Base-by-base conservation (phyloP, 2,113 vertebrate species). In the Petromus typicus region DNA sequence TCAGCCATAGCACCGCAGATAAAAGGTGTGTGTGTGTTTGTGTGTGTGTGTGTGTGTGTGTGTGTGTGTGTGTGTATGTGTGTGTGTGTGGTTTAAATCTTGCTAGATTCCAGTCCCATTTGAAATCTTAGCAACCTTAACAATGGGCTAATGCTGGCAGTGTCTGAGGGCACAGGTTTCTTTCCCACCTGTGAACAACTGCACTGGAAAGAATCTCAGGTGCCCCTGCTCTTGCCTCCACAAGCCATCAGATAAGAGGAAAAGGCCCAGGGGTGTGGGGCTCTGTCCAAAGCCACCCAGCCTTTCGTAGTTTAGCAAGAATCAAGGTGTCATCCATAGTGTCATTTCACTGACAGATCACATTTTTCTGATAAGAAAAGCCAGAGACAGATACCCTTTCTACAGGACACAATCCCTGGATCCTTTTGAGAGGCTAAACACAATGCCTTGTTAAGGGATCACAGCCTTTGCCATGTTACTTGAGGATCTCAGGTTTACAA, bases 1-100 rank as follows among this genome's bases (percentile, higher is more conserved):
- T 98, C 89, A 67, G 96, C 89, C 94, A 89, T 86, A 92, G 79
- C 91, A 63, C 7, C 1, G 0, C 64, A 11, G 96, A 98, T 97
- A 97, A 97, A 97, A 66, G 1, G 92, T 67, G 0, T 0, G 2
- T 75, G 94, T 54, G 48, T 11, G 11, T 45, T 40, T 73, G 1
- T 73, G 93, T 71, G 57, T 10, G 10, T 67, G 64, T 67, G 64
- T n/a, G 64, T 12, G 10, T 34, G 30, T n/a, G 30, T 32, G 9
- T 59, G 78, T 59, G 94, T 64, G 0, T 0, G 1, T 69, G 90
- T 66, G 54, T 11, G 7, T 69, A 88, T 59, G 48, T 9, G 7
- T 10, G 10, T 30, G 22, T n/a, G 30, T n/a, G 7, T 61, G 76
- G 20, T 51, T 84, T 85, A 51, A 90, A 69, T 79, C 71, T 51